Evolutionary conservation across 2,113 vertebrate genomes (phyloP).

Genomic region (Boleophthalmus pectinirostris): DNA sequence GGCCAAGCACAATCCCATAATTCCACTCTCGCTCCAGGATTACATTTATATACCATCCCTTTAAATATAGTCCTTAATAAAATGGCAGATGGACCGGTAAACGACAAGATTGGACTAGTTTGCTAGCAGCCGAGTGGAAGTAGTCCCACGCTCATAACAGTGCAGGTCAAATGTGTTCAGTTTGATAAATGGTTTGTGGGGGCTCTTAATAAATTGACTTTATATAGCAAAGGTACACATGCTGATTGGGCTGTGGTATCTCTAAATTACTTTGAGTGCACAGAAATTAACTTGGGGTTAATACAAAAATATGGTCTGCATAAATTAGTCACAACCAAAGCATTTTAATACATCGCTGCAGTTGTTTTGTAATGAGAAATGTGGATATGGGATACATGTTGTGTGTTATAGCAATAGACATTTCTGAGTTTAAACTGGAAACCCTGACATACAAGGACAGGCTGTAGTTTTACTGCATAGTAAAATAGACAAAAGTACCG

Average conservation of each 20-base stretch:
- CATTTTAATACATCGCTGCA: not conserved
- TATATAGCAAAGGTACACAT: slow-evolving; percentile 19
- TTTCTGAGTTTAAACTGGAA: not conserved
- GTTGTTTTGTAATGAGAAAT: not conserved
- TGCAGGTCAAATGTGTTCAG: slow-evolving; percentile 31
- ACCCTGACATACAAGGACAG: not conserved
- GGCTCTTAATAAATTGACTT: slow-evolving; percentile 16
- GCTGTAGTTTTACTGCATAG: not conserved
- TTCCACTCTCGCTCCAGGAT: slow-evolving; percentile 44
- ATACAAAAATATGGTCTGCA: not conserved
- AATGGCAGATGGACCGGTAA: slow-evolving; percentile 42
- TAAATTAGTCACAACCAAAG: not conserved
- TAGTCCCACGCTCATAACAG: slow-evolving; percentile 39
- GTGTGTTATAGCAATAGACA: not conserved
- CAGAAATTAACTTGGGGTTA: slow-evolving; percentile 8
- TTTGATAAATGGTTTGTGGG: slow-evolving; percentile 38
- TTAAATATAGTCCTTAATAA: slow-evolving; percentile 57
- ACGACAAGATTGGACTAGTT: slow-evolving; percentile 45
- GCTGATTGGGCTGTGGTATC: not conserved
- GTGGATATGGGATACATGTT: not conserved
- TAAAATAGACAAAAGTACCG: not conserved
- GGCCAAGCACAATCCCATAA: slow-evolving; percentile 44
- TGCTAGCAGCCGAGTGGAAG: slow-evolving; percentile 36
- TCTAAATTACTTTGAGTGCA: slow-evolving; percentile 12
- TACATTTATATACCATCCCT: slow-evolving; percentile 50